Evolutionary conservation across 2,113 vertebrate species (phyloP).

Genomic region (Erythrocercus mccallii): DNA sequence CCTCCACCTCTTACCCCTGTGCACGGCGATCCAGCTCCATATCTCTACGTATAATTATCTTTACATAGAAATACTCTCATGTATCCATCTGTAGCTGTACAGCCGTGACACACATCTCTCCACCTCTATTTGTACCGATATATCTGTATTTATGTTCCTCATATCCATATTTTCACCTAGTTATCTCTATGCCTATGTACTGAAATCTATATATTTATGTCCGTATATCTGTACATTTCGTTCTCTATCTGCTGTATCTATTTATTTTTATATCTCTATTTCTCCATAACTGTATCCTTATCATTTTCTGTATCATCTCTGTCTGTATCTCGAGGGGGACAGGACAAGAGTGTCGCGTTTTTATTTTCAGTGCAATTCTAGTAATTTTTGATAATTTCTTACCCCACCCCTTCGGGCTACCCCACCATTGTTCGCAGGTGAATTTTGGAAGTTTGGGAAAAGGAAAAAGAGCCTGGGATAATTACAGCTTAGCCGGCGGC

Average conservation of each 20-base stretch:
- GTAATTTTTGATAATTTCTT: neutral
- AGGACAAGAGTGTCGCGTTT: fast-evolving
- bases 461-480: neutral
- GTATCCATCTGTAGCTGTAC: neutral
- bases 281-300: neutral
- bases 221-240: neutral
- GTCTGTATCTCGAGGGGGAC: neutral
- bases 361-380: neutral
- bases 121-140: neutral
- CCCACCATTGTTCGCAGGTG: neutral
- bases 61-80: neutral
- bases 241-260: neutral
- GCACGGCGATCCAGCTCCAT: neutral
- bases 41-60: neutral
- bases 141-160: neutral
- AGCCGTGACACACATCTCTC: neutral
- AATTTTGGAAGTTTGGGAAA: neutral
- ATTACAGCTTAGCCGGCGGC: neutral
- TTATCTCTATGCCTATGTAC: neutral
- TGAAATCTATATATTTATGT: neutral
- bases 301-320: neutral
- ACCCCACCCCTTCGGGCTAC: neutral
- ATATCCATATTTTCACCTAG: neutral
- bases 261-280: neutral
- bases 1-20: neutral